Evolutionary conservation across 2,888 invertebrate genomes (phyloP).

Genomic region (Mechanitis messenoides): DNA sequence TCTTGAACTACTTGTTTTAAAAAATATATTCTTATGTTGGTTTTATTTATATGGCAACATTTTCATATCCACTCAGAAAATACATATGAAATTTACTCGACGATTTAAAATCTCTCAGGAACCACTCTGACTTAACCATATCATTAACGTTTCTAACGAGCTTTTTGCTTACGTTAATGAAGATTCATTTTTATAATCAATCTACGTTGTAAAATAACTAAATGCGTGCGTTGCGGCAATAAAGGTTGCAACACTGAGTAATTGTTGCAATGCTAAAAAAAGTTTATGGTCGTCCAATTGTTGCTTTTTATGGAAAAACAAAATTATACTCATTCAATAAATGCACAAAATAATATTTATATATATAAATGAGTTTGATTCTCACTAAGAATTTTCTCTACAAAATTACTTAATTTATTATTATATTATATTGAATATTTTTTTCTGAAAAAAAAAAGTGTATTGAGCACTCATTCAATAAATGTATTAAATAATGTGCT

Average conservation of each 20-base stretch:
- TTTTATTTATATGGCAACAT: background rate
- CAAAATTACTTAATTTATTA: too few species aligned
- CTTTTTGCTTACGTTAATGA: slow-evolving; percentile 14
- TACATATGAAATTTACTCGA: background rate
- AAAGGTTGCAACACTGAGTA: slow-evolving; percentile 54
- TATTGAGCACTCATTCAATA: too few species aligned
- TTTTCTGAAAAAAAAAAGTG: too few species aligned
- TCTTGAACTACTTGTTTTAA: background rate
- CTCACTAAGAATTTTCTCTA: background rate
- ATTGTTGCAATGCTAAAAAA: slow-evolving; percentile 34
- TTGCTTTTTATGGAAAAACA: too few species aligned
- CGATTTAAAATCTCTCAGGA: background rate
- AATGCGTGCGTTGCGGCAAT: slow-evolving; percentile 43
- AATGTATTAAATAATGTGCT: too few species aligned
- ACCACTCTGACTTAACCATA: background rate
- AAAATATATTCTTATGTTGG: background rate
- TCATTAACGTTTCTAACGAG: slow-evolving; percentile 17
- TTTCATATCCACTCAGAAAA: background rate
- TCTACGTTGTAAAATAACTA: slow-evolving; percentile 30
- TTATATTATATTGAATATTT: too few species aligned
- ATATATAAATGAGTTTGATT: too few species aligned
- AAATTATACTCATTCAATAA: background rate
- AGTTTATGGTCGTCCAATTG: background rate
- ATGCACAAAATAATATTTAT: too few species aligned
- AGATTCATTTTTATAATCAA: slow-evolving; percentile 24